Base-by-base conservation (phyloP, 2,888 invertebrate genomes). In the Euplexia lucipara region DNA sequence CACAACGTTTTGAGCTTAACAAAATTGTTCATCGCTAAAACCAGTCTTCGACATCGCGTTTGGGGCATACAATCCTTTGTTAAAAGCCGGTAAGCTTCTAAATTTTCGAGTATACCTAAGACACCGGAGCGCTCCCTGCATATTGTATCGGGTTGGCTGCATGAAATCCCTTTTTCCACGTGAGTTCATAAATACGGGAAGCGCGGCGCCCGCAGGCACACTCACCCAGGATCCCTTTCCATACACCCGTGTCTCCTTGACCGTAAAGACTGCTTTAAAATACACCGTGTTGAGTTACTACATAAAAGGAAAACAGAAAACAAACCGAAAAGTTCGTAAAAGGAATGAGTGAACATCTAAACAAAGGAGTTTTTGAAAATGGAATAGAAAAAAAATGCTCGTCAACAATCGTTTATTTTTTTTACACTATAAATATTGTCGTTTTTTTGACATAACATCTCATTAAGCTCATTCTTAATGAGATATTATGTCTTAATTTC, bases 121-220 rank as follows among this genome's bases (percentile, higher is more conserved):
- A 69, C 59, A 60, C 41, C 20, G 56, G 54, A 56, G 58, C 60
- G 42, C 62, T 65, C 47, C 47, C 56, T 83, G 77, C 73, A 75
- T 80, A 75, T 77, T 84, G 77, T 82, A 71, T 74, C 61, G 34
- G 56, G 54, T 35, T 65, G 73, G 70, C 63, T 79, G 79, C 81
- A 81, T 81, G 79, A 79, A 79, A 81, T 82, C 82, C 85, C 78
- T 71, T 83, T 86, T 85, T 87, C 81, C 83, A 81, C 72, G 69
- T 76, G 81, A 83, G 80, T 83, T 85, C 82, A 72, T 84, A 78
- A 75, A 80, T 82, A 75, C 75, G 72, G 65, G 67, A 71, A 66
- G 67, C 66, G 69, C 54, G 54, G 51, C n/a, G 77, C 78, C 81
- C 71, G 63, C 53, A 60, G 78, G 67, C 67, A 56, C 66, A 61